Evolutionary conservation across 2,888 invertebrate species (phyloP), one percentile per base, ranked within the genome.

Genomic region (Micropterix aruncella): DNA sequence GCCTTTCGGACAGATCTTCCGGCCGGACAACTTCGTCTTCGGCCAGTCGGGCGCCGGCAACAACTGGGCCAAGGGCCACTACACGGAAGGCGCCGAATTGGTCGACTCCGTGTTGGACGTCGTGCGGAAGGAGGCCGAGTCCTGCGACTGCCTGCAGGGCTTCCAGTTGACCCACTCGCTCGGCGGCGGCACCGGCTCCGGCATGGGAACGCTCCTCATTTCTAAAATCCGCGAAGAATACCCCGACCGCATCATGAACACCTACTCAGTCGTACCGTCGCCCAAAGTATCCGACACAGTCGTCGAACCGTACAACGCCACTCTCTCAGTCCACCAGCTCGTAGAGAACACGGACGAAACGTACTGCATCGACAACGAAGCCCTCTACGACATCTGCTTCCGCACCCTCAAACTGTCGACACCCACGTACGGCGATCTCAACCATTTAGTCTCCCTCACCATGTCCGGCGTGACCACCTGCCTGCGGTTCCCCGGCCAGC

Each of bases 211-310:
- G 48, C 75, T 95, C 47, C 78, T 95, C 52, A 95, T 95, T 60
- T 91, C 91, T 53, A 95, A 95, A 71, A 94, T 95, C 68, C 81
- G 94, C 56, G 94, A 95, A 71, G 95, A 95, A 73, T 95, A 94
- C 63, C 95, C 95, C 54, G 95, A 95, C 74, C 84, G 95, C 74
- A 95, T 95, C 57, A 95, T 95, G 94, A 91, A 90, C 77, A 94
- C 93, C 60, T 94, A 91, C 73, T 92, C 91, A 49, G 93, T 95
- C 49, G 84, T 86, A 65, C 85, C 86, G 57, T 85, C 84, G 51
- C 86, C 86, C 43, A 93, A 77, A 75, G 85, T 84, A 54, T 91
- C 90, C 50, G 91, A 92, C 65, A 91, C 91, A 52, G 91, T 91
- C 54, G 91, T 92, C 45, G 90, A 92, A 65, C 90, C 90, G 40